Evolutionary conservation across 53 echinoderm and acorn worm species (phyloP).

Genomic region (Echinarachnius parma): DNA sequence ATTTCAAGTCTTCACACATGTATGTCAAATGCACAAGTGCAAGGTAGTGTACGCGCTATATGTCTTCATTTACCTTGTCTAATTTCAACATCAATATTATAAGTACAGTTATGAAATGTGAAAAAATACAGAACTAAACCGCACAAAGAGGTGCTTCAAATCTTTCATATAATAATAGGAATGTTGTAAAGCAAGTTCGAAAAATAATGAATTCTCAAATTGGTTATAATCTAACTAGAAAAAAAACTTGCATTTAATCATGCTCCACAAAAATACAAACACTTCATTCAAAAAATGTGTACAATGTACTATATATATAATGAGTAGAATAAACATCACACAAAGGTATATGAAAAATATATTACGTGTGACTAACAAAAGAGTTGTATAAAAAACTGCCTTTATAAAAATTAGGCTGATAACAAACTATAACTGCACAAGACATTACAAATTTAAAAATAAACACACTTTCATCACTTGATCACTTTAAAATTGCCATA

Average conservation of each 20-base stretch:
- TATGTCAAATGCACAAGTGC: too few species aligned
- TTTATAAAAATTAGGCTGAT: slow-evolving; percentile 35
- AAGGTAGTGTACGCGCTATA: slow-evolving; percentile 1
- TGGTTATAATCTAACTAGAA: slow-evolving; percentile 24
- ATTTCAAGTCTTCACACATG: slow-evolving; percentile 39
- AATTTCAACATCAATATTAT: slow-evolving; percentile 38
- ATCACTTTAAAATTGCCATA: too few species aligned
- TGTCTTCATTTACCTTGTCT: slow-evolving; percentile 2
- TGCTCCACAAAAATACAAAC: slow-evolving; percentile 18
- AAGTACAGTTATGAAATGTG: slow-evolving; percentile 37
- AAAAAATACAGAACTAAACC: slow-evolving; percentile 53
- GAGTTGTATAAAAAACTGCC: slow-evolving; percentile 51
- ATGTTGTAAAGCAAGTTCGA: slow-evolving; percentile 50
- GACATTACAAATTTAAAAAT: slow-evolving; percentile 6
- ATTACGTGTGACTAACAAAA: slow-evolving; percentile 38
- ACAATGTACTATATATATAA: slow-evolving; percentile 49
- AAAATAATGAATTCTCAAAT: slow-evolving; percentile 45
- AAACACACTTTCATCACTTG: background rate
- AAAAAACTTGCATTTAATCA: background rate
- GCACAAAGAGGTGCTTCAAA: slow-evolving; percentile 44
- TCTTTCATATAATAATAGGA: slow-evolving; percentile 42
- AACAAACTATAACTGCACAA: slow-evolving; percentile 8
- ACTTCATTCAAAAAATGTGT: slow-evolving; percentile 48
- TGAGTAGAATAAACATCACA: slow-evolving; percentile 47
- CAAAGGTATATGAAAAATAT: slow-evolving; percentile 52